Evolutionary conservation across 2,113 vertebrate genomes (phyloP).

Genomic region (Clinocottus analis): DNA sequence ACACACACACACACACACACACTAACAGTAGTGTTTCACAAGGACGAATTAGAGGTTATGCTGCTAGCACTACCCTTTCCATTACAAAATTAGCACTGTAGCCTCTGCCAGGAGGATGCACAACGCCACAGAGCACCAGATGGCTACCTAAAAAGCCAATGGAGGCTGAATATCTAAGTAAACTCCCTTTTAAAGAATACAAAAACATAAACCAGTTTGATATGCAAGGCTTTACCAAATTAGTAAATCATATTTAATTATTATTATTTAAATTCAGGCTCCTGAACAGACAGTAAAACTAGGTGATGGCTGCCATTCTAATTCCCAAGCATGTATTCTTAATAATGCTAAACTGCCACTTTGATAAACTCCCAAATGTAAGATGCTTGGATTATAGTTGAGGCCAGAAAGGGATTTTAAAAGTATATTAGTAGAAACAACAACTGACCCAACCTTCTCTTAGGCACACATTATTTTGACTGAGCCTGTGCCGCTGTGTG

Average conservation of each 20-base stretch:
- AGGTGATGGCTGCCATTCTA: not conserved
- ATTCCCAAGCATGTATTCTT: not conserved
- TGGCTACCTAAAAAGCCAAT: slow-evolving; percentile 36
- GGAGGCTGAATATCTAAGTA: not conserved
- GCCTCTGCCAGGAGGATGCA: slow-evolving; percentile 34
- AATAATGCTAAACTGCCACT: not conserved
- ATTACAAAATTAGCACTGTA: slow-evolving; percentile 44
- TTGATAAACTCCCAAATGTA: not conserved
- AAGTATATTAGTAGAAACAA: slow-evolving; percentile 3
- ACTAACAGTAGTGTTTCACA: slow-evolving; percentile 46
- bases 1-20: slow-evolving; percentile 10
- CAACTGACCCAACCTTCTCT: slow-evolving; percentile 7
- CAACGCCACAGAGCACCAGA: slow-evolving; percentile 47
- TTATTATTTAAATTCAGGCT: not conserved
- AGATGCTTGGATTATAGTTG: not conserved
- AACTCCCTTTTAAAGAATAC: slow-evolving; percentile 18
- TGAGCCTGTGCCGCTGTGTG: slow-evolving; percentile 8
- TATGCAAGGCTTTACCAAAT: not conserved
- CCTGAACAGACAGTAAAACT: not conserved
- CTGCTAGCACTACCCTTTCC: slow-evolving; percentile 22
- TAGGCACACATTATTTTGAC: slow-evolving; percentile 6
- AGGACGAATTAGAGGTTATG: slow-evolving; percentile 57
- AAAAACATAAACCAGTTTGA: not conserved
- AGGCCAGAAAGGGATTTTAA: not conserved
- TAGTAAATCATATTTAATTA: too few species aligned